Percentiles rank a stretch among this genome's conserved stretches.
Conservation (phyloP, 2,797 vertebrate genomes). For the Clarias laeviceps region DNA sequence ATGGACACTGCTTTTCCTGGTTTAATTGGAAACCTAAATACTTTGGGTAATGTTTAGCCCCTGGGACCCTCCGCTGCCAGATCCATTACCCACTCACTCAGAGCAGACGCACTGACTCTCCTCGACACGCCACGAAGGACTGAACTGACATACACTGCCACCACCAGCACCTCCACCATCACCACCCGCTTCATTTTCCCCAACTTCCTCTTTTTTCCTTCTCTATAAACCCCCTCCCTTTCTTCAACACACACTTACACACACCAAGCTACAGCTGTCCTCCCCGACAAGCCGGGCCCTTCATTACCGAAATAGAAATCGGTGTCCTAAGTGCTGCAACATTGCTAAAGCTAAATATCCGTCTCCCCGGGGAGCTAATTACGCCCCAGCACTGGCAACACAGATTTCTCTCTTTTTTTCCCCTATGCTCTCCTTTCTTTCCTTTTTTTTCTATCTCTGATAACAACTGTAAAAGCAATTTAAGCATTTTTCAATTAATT, state of each 20-base stretch:
- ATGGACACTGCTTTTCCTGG: constrained; percentile 78
- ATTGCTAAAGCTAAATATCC: constrained; percentile 99
- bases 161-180: constrained; percentile 65
- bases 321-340: constrained; percentile 99
- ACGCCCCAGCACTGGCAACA: constrained; percentile 98
- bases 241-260: constrained; percentile 73
- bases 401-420: constrained; percentile 86
- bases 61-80: constrained; percentile 90
- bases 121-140: constrained; percentile 83
- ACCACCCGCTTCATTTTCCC: constrained; percentile 17
- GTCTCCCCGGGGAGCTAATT: constrained; percentile 99
- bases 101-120: constrained; percentile 87
- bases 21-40: constrained; percentile 99
- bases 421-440: constrained; percentile 1
- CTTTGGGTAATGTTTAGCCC: constrained; percentile 88
- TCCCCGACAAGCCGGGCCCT: constrained; percentile 85
- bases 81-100: constrained; percentile 92
- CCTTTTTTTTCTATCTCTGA: constrained; percentile 72
- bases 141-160: constrained; percentile 86
- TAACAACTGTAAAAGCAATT: constrained; percentile 99
- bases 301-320: constrained; percentile 99
- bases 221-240: constrained; percentile 42
- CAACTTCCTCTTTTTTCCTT: constrained; percentile 18
- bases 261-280: constrained; percentile 94
- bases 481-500: constrained; percentile 99